Base-by-base conservation (phyloP, 2,797 vertebrate genomes). In the Spinibarbus caldwelli region DNA sequence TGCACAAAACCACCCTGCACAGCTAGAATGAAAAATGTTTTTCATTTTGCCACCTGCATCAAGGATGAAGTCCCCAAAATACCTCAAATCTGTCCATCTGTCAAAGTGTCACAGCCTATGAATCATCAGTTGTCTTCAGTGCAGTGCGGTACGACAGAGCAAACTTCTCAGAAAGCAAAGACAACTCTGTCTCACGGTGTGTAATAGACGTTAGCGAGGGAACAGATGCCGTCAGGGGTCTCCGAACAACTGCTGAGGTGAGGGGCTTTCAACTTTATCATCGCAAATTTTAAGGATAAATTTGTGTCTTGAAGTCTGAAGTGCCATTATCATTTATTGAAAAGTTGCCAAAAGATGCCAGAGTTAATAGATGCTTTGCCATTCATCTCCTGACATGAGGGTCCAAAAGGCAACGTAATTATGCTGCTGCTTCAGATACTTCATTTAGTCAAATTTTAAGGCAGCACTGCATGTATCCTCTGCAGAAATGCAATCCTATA, bases 1-100 rank as follows among this genome's bases (percentile, higher is more conserved):
- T 0, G 2, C 79, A 73, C 8, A 80, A 62, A 59, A 78, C 71
- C 72, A 68, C 79, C 64, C 49, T 57, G 23, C 79, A 52, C 82
- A 82, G 86, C 85, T 78, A 82, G 73, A 84, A 76, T 90, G 87
- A 88, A 86, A 88, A 88, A 87, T 88, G 80, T 82, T 88, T 88
- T 90, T 83, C 86, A 88, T 88, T 88, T 88, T 85, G 84, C 85
- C 86, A 87, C 85, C 83, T 84, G 78, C 83, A 86, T 89, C 86
- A 94, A 92, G 92, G 91, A 91, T 92, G 79, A 91, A 93, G 91
- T 93, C 92, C 92, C 93, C 92, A 92, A 90, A 94, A 94, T 93
- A 92, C 93, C 93, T 94, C 92, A 94, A 94, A 95, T 94, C 94
- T 94, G 93, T 94, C 95, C 93, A 94, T 95, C 94, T 95, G 94